Conservation (phyloP, 2,888 invertebrate genomes). For the Melanchra persicariae region DNA sequence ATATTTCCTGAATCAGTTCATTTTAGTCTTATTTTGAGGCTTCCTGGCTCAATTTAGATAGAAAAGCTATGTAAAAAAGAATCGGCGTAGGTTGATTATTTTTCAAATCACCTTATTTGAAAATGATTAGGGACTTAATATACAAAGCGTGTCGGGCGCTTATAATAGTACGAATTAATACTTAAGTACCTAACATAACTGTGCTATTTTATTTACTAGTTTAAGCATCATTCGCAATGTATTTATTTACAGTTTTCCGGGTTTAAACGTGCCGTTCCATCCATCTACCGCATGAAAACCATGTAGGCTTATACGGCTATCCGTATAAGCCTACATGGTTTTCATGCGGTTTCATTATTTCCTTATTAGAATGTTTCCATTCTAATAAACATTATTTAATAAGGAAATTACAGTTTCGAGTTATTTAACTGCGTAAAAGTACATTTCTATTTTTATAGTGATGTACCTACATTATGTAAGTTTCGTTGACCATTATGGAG, state of each 20-base stretch:
- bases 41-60: slow-evolving; percentile 28
- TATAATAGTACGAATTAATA: too few relatives aligned
- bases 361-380: too few relatives aligned
- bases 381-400: background rate
- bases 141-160: too few relatives aligned
- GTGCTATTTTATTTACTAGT: background rate
- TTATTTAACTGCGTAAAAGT: background rate
- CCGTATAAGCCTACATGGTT: too few relatives aligned
- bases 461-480: background rate
- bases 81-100: background rate
- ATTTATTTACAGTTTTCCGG: slow-evolving; percentile 35
- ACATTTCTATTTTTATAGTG: background rate
- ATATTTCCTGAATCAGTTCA: slow-evolving; percentile 42
- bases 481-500: background rate
- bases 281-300: background rate
- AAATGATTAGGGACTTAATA: too few relatives aligned
- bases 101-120: background rate
- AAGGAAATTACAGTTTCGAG: background rate
- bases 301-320: background rate
- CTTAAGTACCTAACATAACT: background rate
- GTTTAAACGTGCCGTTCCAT: background rate
- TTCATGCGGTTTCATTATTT: too few relatives aligned
- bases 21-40: slow-evolving; percentile 13
- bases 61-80: background rate
- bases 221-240: background rate